Base-by-base conservation (phyloP, 2,113 vertebrate genomes). In the Philantomba maxwellii region DNA sequence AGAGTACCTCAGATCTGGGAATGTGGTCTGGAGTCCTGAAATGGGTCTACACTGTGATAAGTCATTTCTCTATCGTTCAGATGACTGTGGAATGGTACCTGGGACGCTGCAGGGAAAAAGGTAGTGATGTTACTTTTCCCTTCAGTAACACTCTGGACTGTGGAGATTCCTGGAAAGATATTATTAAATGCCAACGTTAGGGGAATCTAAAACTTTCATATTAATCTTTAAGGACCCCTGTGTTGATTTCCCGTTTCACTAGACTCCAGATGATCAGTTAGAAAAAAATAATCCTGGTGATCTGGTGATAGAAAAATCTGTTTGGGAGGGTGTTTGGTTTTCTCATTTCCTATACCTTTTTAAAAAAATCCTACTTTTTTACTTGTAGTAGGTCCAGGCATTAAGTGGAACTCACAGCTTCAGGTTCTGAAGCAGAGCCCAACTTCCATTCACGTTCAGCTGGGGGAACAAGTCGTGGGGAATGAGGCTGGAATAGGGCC, bases 381-480 rank as follows among this genome's bases (percentile, higher is more conserved):
- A 8, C 77, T 58, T 83, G 12, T 45, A 7, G 2, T 33, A 6
- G 19, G 9, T 14, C 1, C 36, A 25, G 23, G 7, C 5, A 0
- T 15, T 13, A 11, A 12, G 13, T 39, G 62, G 78, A n/a, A 55
- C 55, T 15, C 14, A 4, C 14, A 8, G 36, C 26, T 51, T 28
- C 11, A 10, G 47, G 28, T 57, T 84, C 73, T 53, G 70, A 30
- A 8, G 58, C 70, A 25, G 87, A 60, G 58, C 25, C 7, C 14
- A 8, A 43, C 39, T 43, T 43, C 7, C 14, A 8, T 14, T 30
- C 1, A 0, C 26, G 26, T 28, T n/a, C 53, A 33, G 45, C 47
- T 0, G 0, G 4, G 15, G 28, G 55, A 28, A 2, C 1, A 2
- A 2, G 16, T 30, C 9, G 0, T 4, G 13, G 43, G 73, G 17